A percentile compares a stretch with the other conserved stretches of the same genome.
Evolutionary conservation across 2,113 vertebrate species (phyloP).

Genomic region (Scytalopus superciliaris): DNA sequence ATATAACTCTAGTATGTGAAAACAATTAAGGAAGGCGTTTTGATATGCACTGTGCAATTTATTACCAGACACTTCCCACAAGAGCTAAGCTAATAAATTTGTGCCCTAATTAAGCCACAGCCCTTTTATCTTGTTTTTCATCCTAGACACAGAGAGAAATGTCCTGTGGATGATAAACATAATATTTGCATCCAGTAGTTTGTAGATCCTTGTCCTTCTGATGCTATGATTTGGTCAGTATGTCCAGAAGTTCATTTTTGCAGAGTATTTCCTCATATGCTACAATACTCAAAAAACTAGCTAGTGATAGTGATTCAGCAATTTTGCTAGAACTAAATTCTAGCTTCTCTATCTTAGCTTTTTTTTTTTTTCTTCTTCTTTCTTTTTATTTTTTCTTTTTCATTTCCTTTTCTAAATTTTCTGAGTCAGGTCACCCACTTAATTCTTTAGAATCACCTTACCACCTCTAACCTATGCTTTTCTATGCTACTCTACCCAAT

Average conservation of each 20-base stretch:
- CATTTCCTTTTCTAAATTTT: not conserved
- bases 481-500: not conserved
- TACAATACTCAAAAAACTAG: not conserved
- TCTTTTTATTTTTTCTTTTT: not conserved
- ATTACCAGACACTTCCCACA: not conserved
- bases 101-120: not conserved
- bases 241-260: not conserved
- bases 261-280: not conserved
- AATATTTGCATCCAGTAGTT: not conserved
- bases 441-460: not conserved
- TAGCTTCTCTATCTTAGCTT: not conserved
- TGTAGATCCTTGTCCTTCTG: not conserved
- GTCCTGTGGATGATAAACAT: not conserved
- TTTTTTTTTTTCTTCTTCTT: not conserved
- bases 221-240: not conserved
- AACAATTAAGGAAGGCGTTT: not conserved
- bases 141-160: not conserved
- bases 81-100: constrained; percentile 16
- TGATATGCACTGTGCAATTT: not conserved
- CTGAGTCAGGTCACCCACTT: not conserved
- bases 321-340: not conserved
- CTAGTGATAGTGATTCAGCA: not conserved
- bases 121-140: not conserved
- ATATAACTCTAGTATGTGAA: not conserved
- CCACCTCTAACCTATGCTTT: not conserved